Evolutionary conservation across 2,113 vertebrate genomes (phyloP).

Genomic region (Spilogale gracilis): DNA sequence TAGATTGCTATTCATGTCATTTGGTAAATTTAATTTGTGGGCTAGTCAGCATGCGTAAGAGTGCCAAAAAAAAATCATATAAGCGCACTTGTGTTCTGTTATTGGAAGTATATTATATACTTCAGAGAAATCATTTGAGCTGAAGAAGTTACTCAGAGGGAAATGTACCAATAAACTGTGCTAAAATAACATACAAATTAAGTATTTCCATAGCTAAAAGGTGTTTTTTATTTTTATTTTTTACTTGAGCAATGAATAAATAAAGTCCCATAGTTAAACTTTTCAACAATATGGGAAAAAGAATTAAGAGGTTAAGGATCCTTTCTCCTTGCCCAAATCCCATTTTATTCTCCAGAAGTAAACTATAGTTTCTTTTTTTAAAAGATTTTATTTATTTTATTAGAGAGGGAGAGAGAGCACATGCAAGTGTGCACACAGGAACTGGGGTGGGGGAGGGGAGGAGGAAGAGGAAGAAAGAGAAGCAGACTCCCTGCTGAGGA

Average conservation of each 20-base stretch:
- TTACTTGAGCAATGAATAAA: not conserved
- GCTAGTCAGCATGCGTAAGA: not conserved
- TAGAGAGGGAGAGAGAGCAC: not conserved
- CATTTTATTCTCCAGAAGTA: constrained; percentile 33
- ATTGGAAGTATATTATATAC: not conserved
- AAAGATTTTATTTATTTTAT: not conserved
- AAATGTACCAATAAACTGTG: not conserved
- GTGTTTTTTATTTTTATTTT: not conserved
- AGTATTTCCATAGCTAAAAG: not conserved
- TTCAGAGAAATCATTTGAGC: not conserved
- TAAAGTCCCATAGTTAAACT: constrained; percentile 12
- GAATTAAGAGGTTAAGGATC: not conserved
- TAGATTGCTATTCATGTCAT: not conserved
- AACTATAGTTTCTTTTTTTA: not conserved
- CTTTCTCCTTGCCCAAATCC: not conserved
- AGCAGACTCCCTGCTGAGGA: not conserved
- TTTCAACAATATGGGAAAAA: not conserved
- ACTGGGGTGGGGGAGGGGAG: not conserved
- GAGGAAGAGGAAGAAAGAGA: not conserved
- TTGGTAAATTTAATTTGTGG: constrained; percentile 7
- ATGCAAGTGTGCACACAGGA: not conserved
- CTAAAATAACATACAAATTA: not conserved
- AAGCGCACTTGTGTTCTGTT: not conserved
- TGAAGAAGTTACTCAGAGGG: not conserved
- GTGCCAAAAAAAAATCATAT: not conserved